Evolutionary conservation across 2,113 vertebrate species (phyloP).

Genomic region (Crotophaga sulcirostris): DNA sequence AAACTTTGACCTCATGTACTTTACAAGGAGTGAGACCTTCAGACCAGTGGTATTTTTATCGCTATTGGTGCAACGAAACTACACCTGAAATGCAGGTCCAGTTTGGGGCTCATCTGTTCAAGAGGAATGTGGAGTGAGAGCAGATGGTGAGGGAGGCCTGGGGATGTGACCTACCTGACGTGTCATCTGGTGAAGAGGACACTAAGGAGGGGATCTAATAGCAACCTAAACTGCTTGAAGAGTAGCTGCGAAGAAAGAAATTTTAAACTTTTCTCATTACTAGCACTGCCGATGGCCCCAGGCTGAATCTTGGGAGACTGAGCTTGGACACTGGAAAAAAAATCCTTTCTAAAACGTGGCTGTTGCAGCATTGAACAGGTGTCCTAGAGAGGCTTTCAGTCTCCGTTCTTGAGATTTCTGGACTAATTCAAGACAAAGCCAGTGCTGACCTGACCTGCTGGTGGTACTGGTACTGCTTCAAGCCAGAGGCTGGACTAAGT

Average conservation of each 20-base stretch:
- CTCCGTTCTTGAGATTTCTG: background rate
- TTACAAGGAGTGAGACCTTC: background rate
- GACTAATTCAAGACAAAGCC: background rate
- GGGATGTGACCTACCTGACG: background rate
- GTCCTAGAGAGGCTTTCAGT: background rate
- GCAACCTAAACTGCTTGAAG: background rate
- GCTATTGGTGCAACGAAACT: background rate
- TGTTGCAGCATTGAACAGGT: background rate
- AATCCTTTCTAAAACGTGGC: background rate
- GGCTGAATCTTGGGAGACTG: background rate
- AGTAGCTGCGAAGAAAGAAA: fast-evolving
- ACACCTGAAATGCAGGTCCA: background rate
- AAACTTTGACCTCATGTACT: background rate
- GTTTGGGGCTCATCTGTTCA: background rate
- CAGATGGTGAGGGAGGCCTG: background rate
- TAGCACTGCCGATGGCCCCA: background rate
- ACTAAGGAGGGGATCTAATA: background rate
- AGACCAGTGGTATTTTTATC: background rate
- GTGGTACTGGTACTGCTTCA: background rate
- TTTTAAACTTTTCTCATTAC: fast-evolving
- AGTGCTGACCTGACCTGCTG: background rate
- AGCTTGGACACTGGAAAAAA: background rate
- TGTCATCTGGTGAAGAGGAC: background rate
- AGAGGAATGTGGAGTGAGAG: background rate
- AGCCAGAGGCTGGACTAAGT: background rate